These are phyloP conservation scores for Pammene aurita DNA, from an alignment of 2,888 invertebrate species.

Conservation along the genomic window DNA sequence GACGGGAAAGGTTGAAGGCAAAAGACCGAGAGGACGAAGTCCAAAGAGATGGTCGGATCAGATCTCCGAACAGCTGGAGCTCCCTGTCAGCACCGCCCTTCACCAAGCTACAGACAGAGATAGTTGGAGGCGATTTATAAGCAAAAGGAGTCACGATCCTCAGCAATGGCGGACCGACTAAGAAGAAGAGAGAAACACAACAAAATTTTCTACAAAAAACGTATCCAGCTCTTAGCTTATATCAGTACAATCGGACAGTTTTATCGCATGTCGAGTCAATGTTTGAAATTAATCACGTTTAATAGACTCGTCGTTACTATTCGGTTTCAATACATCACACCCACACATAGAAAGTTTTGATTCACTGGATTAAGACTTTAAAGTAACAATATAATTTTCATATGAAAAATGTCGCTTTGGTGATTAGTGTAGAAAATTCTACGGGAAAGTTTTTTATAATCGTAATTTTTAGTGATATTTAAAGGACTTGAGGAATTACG, in stretches of 20 bases:
- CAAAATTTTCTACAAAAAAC: neutral
- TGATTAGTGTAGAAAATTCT: constrained; percentile 16
- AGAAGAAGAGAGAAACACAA: too few relatives aligned
- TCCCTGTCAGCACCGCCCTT: too few relatives aligned
- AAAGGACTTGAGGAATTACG: too few relatives aligned
- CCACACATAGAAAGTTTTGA: constrained; percentile 45
- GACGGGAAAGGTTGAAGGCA: too few relatives aligned
- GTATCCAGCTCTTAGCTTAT: constrained; percentile 29
- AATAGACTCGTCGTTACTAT: constrained; percentile 51
- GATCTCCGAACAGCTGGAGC: too few relatives aligned
- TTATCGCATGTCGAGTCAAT: constrained; percentile 38
- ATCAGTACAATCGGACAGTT: constrained; percentile 34
- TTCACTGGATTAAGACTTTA: constrained; percentile 39
- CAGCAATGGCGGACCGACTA: too few relatives aligned
- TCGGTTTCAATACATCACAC: constrained; percentile 43
- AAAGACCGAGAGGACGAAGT: too few relatives aligned
- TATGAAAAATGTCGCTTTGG: constrained; percentile 30
- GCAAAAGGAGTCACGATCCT: too few relatives aligned
- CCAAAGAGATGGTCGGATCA: too few relatives aligned
- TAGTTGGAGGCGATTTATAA: too few relatives aligned
- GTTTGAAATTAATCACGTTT: constrained; percentile 51
- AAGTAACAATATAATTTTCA: constrained; percentile 36
- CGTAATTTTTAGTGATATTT: too few relatives aligned
- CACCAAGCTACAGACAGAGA: too few relatives aligned
- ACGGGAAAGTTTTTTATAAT: neutral